Percentiles rank a stretch among this genome's conserved stretches.
These are phyloP conservation scores for Embiotoca jacksoni DNA, from an alignment of 2,113 vertebrate species.

Conservation along the genomic window DNA sequence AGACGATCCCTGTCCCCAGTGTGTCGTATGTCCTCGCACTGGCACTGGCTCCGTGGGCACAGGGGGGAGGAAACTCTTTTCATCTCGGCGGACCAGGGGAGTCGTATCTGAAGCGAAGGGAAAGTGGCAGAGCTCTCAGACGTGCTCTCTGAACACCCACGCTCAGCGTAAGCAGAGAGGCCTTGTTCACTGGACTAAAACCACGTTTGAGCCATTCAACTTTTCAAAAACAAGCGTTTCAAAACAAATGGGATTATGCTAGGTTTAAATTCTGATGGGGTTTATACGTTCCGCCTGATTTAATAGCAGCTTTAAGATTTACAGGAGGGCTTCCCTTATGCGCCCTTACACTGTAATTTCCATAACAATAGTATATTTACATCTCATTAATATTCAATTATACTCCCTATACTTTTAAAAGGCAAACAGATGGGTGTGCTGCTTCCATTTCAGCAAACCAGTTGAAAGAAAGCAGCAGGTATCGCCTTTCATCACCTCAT, in stretches of 20 bases:
- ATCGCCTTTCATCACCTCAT: slow-evolving; percentile 74
- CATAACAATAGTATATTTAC: slow-evolving; percentile 72
- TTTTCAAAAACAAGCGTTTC: slow-evolving; percentile 70
- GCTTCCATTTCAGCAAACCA: slow-evolving; percentile 51
- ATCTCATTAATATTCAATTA: slow-evolving; percentile 71
- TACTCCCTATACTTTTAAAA: slow-evolving; percentile 48
- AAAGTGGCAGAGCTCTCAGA: slow-evolving; percentile 63
- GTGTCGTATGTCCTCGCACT: slow-evolving; percentile 71
- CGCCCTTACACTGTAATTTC: slow-evolving; percentile 55
- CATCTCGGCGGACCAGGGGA: slow-evolving; percentile 64
- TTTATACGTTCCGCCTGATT: slow-evolving; percentile 71
- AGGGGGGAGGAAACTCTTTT: slow-evolving; percentile 64
- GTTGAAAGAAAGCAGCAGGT: slow-evolving; percentile 54
- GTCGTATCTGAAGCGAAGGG: slow-evolving; percentile 58
- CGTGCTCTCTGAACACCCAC: slow-evolving; percentile 63
- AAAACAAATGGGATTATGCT: slow-evolving; percentile 75
- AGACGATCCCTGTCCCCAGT: slow-evolving; percentile 70
- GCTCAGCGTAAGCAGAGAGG: slow-evolving; percentile 37
- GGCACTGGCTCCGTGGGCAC: slow-evolving; percentile 61
- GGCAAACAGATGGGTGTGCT: slow-evolving; percentile 45
- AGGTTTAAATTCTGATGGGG: slow-evolving; percentile 68
- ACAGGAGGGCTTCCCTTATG: slow-evolving; percentile 51
- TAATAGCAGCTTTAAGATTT: slow-evolving; percentile 65
- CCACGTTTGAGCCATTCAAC: slow-evolving; percentile 48
- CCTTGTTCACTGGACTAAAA: slow-evolving; percentile 42